phyloP scores from a whole-genome alignment of 2,888 invertebrate genomes.

The Chorisops tibialis region DNA sequence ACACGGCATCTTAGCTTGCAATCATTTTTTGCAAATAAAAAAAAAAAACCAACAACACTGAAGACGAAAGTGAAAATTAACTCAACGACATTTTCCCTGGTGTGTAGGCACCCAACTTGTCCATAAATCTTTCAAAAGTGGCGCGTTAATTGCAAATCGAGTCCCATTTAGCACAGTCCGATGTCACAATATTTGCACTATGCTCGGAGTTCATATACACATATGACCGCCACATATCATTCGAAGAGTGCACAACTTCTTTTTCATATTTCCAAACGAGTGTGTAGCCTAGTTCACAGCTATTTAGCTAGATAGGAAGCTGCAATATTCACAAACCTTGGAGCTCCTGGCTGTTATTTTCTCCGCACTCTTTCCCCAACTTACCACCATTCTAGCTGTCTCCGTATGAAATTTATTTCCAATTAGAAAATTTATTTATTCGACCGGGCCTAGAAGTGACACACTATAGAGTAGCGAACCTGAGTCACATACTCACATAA shows the following conservation, averaged over 20 bases:
- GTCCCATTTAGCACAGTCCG: constrained; percentile 29
- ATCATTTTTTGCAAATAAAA: no score
- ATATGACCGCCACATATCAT: not conserved
- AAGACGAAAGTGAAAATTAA: constrained; percentile 20
- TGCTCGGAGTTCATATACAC: not conserved
- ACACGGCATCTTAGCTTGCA: no score
- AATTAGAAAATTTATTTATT: constrained; percentile 35
- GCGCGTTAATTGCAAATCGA: constrained; percentile 32
- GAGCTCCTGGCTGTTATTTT: constrained; percentile 20
- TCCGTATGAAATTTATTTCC: constrained; percentile 33
- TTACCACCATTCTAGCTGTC: constrained; percentile 28
- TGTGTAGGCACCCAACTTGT: constrained; percentile 21
- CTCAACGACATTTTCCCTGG: constrained; percentile 18
- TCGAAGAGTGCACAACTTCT: constrained; percentile 11
- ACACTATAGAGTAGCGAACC: constrained; percentile 10
- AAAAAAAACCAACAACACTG: no score
- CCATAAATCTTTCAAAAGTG: constrained; percentile 33
- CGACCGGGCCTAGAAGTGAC: constrained; percentile 29
- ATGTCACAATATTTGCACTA: constrained; percentile 32
- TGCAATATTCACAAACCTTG: constrained; percentile 6
- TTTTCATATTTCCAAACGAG: not conserved
- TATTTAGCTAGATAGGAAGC: not conserved
- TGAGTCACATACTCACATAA: constrained; percentile 9
- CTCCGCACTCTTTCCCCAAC: constrained; percentile 8
- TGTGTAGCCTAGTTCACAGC: not conserved